A percentile compares a stretch with the other conserved stretches of the same genome.
Conservation (phyloP, 2,888 invertebrate genomes). For the Sialis lutaria region DNA sequence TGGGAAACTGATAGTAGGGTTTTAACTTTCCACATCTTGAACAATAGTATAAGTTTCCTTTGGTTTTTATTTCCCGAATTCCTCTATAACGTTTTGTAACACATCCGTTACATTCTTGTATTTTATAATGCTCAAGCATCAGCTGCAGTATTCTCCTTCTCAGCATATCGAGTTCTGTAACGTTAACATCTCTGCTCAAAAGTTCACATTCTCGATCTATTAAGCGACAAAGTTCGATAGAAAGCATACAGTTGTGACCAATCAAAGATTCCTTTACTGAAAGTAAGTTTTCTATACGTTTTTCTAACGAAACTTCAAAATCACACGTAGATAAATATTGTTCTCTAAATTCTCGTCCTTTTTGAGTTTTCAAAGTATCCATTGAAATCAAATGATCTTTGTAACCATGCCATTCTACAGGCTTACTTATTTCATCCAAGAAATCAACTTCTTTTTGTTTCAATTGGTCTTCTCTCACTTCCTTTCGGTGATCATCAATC, state of each 20-base stretch:
- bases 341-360: conserved; percentile 55
- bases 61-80: conserved; percentile 18
- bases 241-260: conserved; percentile 35
- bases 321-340: conserved; percentile 50
- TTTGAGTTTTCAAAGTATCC: conserved; percentile 67
- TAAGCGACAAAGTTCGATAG: conserved; percentile 39
- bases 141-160: conserved; percentile 43
- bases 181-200: conserved; percentile 40
- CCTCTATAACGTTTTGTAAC: conserved; percentile 32
- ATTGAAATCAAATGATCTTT: conserved; percentile 48
- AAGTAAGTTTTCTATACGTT: conserved; percentile 50
- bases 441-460: conserved; percentile 41
- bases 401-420: conserved; percentile 58
- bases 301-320: conserved; percentile 37
- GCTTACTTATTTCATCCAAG: conserved; percentile 48
- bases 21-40: conserved; percentile 49
- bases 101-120: conserved; percentile 37
- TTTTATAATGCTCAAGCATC: conserved; percentile 36
- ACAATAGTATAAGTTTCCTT: conserved; percentile 28
- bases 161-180: conserved; percentile 40
- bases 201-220: conserved; percentile 57
- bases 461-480: conserved; percentile 38
- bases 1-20: conserved; percentile 37
- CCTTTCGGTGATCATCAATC: conserved; percentile 47
- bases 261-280: conserved; percentile 51